Conservation (phyloP, 2,888 invertebrate genomes). For the Nymphalis urticae region DNA sequence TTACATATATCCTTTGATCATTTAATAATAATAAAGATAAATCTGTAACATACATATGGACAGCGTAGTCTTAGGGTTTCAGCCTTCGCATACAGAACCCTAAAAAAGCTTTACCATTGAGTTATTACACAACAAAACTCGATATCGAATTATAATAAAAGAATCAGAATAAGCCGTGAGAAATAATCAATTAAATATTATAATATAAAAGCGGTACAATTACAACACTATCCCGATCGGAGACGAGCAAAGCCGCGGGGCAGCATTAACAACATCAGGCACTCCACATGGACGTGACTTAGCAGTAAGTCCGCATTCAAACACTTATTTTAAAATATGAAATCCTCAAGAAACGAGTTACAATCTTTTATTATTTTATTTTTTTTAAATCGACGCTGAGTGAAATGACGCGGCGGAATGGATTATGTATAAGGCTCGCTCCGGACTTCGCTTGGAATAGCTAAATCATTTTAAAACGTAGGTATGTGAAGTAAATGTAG, state of each 20-base stretch:
- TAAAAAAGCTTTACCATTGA: no score
- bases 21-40: no score
- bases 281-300: conserved; percentile 59
- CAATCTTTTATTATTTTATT: conserved; percentile 42
- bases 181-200: background rate
- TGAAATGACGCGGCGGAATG: conserved; percentile 62
- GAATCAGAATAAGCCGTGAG: conserved; percentile 1
- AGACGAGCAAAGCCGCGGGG: conserved; percentile 16
- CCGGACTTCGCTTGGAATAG: conserved; percentile 39
- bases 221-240: conserved; percentile 7
- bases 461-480: conserved; percentile 25
- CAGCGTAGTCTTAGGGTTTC: no score
- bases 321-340: conserved; percentile 77
- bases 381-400: conserved; percentile 56
- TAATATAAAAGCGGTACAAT: conserved; percentile 1
- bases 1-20: no score
- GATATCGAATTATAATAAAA: background rate
- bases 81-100: no score
- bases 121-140: background rate
- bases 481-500: background rate
- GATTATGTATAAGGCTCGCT: conserved; percentile 44
- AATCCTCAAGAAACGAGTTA: conserved; percentile 68
- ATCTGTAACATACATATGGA: no score
- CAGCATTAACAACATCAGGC: conserved; percentile 23
- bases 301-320: conserved; percentile 69